These are phyloP conservation scores for Metopia argyrocephala DNA, from an alignment of 2,888 invertebrate species.

Conservation along the genomic window DNA sequence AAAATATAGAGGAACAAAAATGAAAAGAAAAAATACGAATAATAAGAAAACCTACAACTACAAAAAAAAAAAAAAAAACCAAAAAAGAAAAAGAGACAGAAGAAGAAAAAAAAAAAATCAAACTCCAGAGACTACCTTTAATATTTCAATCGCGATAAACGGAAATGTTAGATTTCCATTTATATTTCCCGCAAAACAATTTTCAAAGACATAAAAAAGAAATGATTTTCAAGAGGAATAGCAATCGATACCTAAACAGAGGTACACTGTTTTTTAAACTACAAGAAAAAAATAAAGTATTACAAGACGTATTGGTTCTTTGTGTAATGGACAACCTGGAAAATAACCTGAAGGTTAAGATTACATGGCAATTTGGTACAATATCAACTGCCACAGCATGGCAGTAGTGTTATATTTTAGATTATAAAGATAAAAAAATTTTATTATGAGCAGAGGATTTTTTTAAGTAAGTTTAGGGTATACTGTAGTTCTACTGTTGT, in stretches of 20 bases:
- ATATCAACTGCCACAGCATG: constrained; percentile 71
- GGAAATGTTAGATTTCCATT: constrained; percentile 75
- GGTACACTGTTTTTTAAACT: constrained; percentile 9
- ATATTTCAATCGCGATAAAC: constrained; percentile 75
- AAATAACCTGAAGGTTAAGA: constrained; percentile 78
- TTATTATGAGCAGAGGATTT: too few relatives aligned
- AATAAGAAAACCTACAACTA: constrained; percentile 16
- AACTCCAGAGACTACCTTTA: constrained; percentile 72
- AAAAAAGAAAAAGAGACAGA: not conserved
- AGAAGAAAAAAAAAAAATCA: not conserved
- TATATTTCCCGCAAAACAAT: constrained; percentile 66
- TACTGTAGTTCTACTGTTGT: too few relatives aligned
- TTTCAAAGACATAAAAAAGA: constrained; percentile 6
- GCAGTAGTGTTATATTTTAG: too few relatives aligned
- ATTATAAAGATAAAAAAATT: too few relatives aligned
- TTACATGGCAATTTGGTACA: constrained; percentile 79
- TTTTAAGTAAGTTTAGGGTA: too few relatives aligned
- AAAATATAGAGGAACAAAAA: constrained; percentile 7
- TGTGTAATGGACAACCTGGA: constrained; percentile 64
- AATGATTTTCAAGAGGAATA: constrained; percentile 28
- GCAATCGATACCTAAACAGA: constrained; percentile 20
- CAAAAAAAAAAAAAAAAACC: not conserved
- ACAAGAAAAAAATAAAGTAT: not conserved
- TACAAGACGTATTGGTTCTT: not conserved
- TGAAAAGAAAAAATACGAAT: not conserved